Percentiles rank a stretch among this genome's conserved stretches.
Evolutionary conservation across 1,140 invertebrate genomes (phyloP).

Genomic region (Branchinecta lynchi): DNA sequence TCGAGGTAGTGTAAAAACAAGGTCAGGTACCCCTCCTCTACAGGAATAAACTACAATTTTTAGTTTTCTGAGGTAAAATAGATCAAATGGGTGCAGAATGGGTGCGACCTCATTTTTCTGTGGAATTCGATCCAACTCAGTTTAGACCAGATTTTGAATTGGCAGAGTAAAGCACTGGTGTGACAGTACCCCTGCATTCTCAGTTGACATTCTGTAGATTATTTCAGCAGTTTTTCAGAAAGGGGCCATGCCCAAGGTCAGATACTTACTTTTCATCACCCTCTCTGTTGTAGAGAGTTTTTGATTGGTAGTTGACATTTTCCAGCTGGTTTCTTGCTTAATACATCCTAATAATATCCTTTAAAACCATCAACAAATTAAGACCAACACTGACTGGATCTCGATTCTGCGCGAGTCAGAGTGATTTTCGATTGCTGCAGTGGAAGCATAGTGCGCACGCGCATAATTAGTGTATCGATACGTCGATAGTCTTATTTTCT

Average conservation of each 20-base stretch:
- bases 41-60: too few species aligned
- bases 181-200: neutral
- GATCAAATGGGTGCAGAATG: too few species aligned
- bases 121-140: neutral
- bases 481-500: neutral
- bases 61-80: too few species aligned
- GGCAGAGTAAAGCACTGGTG: neutral
- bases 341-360: neutral
- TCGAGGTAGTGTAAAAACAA: too few species aligned
- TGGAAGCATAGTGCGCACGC: neutral
- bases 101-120: neutral
- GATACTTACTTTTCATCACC: conserved; percentile 3
- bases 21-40: too few species aligned
- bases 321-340: neutral
- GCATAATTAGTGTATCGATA: neutral
- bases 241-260: neutral
- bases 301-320: neutral
- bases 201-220: neutral
- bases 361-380: neutral
- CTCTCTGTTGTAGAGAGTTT: neutral
- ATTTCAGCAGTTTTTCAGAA: neutral
- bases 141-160: neutral
- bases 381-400: neutral
- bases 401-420: neutral
- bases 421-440: conserved; percentile 11